Evolutionary conservation across 2,888 invertebrate species (phyloP).

Genomic region (Microctonus hyperodae): DNA sequence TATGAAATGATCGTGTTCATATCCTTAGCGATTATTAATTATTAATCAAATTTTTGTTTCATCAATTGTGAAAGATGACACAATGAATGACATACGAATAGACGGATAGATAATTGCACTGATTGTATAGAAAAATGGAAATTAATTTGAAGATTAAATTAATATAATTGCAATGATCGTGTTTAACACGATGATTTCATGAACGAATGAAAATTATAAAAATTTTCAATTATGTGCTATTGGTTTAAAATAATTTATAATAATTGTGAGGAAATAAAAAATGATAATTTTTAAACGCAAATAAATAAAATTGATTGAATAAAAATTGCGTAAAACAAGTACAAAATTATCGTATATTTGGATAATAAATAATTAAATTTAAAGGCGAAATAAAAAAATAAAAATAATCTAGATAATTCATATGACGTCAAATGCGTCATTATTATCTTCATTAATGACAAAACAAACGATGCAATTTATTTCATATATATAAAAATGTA

Average conservation of each 20-base stretch:
- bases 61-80: neutral
- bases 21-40: neutral
- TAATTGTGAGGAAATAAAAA: neutral
- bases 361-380: slow-evolving; percentile 1
- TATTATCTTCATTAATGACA: neutral
- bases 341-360: slow-evolving; percentile 32
- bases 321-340: slow-evolving; percentile 25
- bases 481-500: slow-evolving; percentile 20
- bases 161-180: slow-evolving; percentile 8
- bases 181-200: neutral
- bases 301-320: slow-evolving; percentile 27
- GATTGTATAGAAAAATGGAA: neutral
- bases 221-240: slow-evolving; percentile 1
- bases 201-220: neutral
- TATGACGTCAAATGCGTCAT: neutral
- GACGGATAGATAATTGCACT: slow-evolving; percentile 7
- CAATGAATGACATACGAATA: neutral
- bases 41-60: neutral
- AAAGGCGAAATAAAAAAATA: neutral
- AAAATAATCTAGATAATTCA: neutral
- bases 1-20: neutral
- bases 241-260: neutral
- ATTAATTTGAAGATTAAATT: neutral
- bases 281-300: slow-evolving; percentile 33
- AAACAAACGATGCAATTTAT: neutral